Base-by-base conservation (phyloP, 2,797 vertebrate species). In the Poeciliopsis presidionis region DNA sequence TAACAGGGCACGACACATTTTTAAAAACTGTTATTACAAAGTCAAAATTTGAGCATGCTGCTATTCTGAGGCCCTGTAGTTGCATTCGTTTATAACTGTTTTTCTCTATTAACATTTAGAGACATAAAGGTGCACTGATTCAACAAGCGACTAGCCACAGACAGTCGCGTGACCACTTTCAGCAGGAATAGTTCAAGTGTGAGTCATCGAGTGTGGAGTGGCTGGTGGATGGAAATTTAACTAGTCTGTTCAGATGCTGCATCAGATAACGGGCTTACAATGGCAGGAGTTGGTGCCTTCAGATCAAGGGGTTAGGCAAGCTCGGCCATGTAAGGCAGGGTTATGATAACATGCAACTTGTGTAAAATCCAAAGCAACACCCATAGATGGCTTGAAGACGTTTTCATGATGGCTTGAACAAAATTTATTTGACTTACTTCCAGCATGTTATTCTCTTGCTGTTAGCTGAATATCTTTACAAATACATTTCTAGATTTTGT, bases 151-250 rank as follows among this genome's bases (percentile, higher is more conserved):
- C 33, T 73, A 75, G 85, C 78, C 73, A 36, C 87, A 88, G 90
- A 86, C 85, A 78, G 90, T 79, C 73, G 72, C 92, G 89, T 90
- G 92, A 90, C 87, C 92, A 90, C 89, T 93, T 86, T 74, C 46
- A 78, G 45, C 85, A 55, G 75, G 12, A 88, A 86, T 20, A 77
- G 91, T 90, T 93, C 89, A 90, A 92, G 89, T 90, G 73, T 70
- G 79, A 86, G 78, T 87, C 84, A 87, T 88, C 76, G 79, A 73
- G 67, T 79, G 79, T 87, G 67, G 78, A 91, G 89, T 88, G 87
- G 83, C 75, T 76, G 77, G 72, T 76, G 84, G 84, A 88, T 90
- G 76, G 89, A 86, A 79, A 87, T 90, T 77, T 84, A 87, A 90
- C 91, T 81, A 85, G 79, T 81, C 79, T 79, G 81, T 73, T 80